Evolutionary conservation across 1,140 invertebrate species (phyloP), one percentile per base, ranked within the genome.

Genomic region (Ruditapes philippinarum): DNA sequence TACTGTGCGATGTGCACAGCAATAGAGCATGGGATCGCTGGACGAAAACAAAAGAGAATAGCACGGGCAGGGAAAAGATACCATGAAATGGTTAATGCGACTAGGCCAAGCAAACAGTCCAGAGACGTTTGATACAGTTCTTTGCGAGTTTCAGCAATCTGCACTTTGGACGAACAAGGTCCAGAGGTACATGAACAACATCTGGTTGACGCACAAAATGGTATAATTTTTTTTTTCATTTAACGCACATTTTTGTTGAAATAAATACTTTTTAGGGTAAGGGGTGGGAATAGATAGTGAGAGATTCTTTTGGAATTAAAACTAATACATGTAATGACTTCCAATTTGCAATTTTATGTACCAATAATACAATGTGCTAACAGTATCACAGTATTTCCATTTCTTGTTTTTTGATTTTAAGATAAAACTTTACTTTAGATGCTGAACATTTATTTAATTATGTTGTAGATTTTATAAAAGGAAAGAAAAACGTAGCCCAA

Each of bases 181-280:
- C 0, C n/a, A 60, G 49, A 0, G 33, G 11, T 80, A 80, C 36
- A 31, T 80, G 22, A 28, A 60, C 17, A 57, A 17, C 17, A 31
- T 80, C 33, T 80, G 78, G 78, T 80, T 42, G 33, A 49, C 78
- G 11, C 78, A 80, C 17, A 38, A 80, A 14, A 80, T 33, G 78
- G n/a, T n/a, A n/a, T n/a, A n/a, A n/a, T n/a, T n/a, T n/a, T n/a
- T n/a, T n/a, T n/a, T n/a, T n/a, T n/a, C n/a, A n/a, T n/a, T n/a
- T n/a, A n/a, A n/a, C n/a, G n/a, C n/a, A n/a, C n/a, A n/a, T n/a
- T n/a, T n/a, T n/a, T n/a, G n/a, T n/a, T n/a, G n/a, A n/a, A n/a
- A n/a, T n/a, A n/a, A n/a, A n/a, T n/a, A n/a, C n/a, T n/a, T n/a
- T n/a, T n/a, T n/a, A n/a, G n/a, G n/a, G n/a, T n/a, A n/a, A n/a